Base-by-base conservation (phyloP, 2,113 vertebrate genomes). In the Aplodontia rufa region DNA sequence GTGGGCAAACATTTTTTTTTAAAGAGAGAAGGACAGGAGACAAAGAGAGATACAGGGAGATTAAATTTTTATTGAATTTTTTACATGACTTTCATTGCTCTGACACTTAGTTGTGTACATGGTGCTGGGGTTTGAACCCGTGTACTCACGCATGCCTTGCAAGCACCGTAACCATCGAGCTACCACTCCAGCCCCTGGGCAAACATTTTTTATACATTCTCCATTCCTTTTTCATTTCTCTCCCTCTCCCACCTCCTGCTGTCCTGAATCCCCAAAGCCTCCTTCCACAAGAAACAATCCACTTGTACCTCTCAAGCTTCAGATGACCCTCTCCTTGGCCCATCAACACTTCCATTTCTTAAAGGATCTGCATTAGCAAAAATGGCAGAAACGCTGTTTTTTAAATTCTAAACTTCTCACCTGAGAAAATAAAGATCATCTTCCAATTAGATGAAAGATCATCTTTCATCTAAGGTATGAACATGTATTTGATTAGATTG, bases 331-430 rank as follows among this genome's bases (percentile, higher is more conserved):
- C 4, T 66, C 24, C 40, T 93, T 3, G 2, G 45, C 42, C 68
- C 49, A 69, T 62, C 47, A 37, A 58, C 37, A 51, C 4, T 53
- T 19, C 55, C 49, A 83, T 78, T 93, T 32, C 35, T 90, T n/a
- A 14, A 82, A 64, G 32, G 7, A 8, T 5, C 40, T 45, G 14
- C 14, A 47, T 87, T 40, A 40, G 55, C 42, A 94, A 68, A 96
- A 84, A 80, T 66, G 30, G 14, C 8, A 30, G 74, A 76, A 89
- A 84, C 71, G 51, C 17, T 13, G 32, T 53, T 78, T 78, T 93
- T 68, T 64, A 26, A 58, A 40, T 94, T 93, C 37, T 88, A 60
- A 91, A 58, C 20, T 89, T 95, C 81, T 89, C 30, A 22, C 83
- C 47, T 71, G 60, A 85, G 64, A 95, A 76, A 90, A 94, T 75